These are phyloP conservation scores for Halisarca cf. caerulea DNA, from an alignment of 37 sponge, comb jelly and placozoan genomes.

Conservation along the genomic window DNA sequence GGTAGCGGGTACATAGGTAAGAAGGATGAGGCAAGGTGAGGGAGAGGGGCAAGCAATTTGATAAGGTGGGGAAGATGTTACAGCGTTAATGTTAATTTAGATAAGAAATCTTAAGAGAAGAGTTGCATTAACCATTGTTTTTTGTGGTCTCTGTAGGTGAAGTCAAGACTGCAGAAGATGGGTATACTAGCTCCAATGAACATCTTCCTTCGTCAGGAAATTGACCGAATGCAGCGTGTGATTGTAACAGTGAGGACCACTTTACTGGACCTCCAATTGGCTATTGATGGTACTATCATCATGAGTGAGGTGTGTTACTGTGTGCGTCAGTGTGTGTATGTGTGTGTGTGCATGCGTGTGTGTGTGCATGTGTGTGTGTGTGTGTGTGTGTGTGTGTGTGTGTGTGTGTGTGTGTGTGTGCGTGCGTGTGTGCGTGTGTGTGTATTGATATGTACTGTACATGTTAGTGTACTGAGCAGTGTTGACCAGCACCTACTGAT, in stretches of 20 bases:
- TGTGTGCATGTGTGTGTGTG: no score
- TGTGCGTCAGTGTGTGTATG: no score
- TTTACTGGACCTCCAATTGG: constrained; percentile 92
- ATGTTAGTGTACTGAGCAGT: neutral
- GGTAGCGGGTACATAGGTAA: no score
- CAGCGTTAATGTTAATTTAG: no score
- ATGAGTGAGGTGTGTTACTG: constrained; percentile 89
- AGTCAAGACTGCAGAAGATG: constrained; percentile 92
- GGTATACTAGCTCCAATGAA: constrained; percentile 97
- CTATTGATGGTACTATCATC: constrained; percentile 99
- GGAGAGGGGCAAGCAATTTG: no score
- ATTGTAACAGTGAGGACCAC: constrained; percentile 87
- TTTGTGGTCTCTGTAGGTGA: constrained; percentile 42
- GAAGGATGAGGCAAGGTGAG: no score
- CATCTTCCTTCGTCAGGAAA: constrained; percentile 99
- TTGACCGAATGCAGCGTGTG: constrained; percentile 99
- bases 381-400: neutral
- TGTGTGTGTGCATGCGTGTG: neutral
- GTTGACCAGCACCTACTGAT: neutral
- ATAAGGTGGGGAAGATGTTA: no score
- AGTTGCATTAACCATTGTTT: neutral
- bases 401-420: neutral
- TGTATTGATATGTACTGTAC: neutral
- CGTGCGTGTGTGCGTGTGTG: neutral
- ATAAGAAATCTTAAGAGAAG: no score